Evolutionary conservation across 1,140 invertebrate species (phyloP).

Genomic region (Hyles vespertilio): DNA sequence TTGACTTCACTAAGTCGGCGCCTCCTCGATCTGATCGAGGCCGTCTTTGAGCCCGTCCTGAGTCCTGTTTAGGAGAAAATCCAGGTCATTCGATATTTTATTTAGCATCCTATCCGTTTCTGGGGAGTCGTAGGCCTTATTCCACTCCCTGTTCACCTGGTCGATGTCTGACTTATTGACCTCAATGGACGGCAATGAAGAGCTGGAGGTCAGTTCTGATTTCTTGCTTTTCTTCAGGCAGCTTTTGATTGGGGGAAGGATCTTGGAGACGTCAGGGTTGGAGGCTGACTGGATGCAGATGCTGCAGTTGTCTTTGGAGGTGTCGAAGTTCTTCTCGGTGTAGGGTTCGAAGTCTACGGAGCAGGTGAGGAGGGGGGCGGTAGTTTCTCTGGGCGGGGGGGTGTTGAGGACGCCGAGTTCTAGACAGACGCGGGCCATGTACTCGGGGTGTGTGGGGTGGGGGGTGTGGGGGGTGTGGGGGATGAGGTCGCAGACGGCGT

Average conservation of each 20-base stretch:
- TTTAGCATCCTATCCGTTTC: conserved; percentile 79
- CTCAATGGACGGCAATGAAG: conserved; percentile 63
- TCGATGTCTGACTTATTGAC: conserved; percentile 55
- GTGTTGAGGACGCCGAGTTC: conserved; percentile 57
- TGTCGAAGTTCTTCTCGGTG: conserved; percentile 45
- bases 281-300: conserved; percentile 56
- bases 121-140: conserved; percentile 56
- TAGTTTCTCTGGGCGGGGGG: conserved; percentile 37
- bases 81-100: conserved; percentile 84
- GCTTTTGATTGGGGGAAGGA: conserved; percentile 64
- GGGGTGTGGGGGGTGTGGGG: conserved; percentile 49
- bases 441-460: conserved; percentile 42
- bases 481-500: conserved; percentile 67
- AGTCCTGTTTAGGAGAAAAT: conserved; percentile 83
- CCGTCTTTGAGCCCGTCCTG: conserved; percentile 37
- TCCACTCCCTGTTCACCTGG: conserved; percentile 59
- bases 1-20: conserved; percentile 46
- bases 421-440: conserved; percentile 59
- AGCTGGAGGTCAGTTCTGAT: conserved; percentile 41
- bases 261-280: conserved; percentile 61
- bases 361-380: conserved; percentile 52
- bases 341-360: conserved; percentile 63
- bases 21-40: conserved; percentile 53
- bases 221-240: conserved; percentile 66
- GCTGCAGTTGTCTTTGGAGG: conserved; percentile 54